phyloP scores from a whole-genome alignment of 1,140 invertebrate genomes.

The Zelostemma sp. region DNA sequence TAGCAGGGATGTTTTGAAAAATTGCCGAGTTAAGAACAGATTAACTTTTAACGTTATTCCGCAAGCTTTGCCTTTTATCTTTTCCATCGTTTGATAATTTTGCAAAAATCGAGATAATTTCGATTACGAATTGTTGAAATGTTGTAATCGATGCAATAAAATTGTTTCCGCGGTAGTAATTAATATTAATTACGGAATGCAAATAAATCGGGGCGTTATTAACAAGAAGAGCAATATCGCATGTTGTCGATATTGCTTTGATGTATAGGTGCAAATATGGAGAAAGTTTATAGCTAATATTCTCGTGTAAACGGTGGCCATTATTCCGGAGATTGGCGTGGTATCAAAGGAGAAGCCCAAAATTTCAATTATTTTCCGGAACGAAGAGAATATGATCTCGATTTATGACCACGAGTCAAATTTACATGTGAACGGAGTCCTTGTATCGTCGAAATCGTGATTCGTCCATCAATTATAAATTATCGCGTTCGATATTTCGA shows the following conservation, averaged over 20 bases:
- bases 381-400: not conserved
- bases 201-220: constrained; percentile 21
- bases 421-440: too few species aligned
- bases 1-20: not conserved
- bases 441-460: too few species aligned
- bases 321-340: constrained; percentile 35
- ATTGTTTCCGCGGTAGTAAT: too few species aligned
- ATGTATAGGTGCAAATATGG: constrained; percentile 35
- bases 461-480: too few species aligned
- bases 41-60: too few species aligned
- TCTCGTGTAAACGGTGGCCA: constrained; percentile 28
- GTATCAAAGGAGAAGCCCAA: constrained; percentile 33
- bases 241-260: constrained; percentile 33
- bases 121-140: too few species aligned
- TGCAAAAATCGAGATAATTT: too few species aligned
- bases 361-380: constrained; percentile 34
- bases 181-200: constrained; percentile 19
- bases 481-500: too few species aligned
- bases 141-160: too few species aligned
- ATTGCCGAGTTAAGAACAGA: too few species aligned
- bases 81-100: too few species aligned
- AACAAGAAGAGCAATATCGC: constrained; percentile 34
- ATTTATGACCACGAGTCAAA: not conserved
- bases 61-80: too few species aligned
- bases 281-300: constrained; percentile 46